A percentile compares a stretch with the other conserved stretches of the same genome.
phyloP scores from a whole-genome alignment of 1,140 invertebrate species.

The Danaus melanippus region DNA sequence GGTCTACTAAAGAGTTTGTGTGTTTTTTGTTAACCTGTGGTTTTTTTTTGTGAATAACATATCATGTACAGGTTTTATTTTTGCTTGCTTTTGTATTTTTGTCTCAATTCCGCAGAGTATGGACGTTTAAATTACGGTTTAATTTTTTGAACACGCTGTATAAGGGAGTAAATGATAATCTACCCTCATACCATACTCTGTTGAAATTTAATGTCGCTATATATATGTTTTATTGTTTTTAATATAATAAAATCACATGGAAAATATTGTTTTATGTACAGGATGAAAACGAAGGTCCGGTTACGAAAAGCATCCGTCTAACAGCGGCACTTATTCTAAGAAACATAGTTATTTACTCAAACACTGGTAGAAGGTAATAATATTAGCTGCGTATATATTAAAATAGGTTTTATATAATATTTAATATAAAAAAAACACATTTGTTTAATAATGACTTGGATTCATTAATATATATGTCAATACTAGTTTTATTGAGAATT shows the following conservation, averaged over 20 bases:
- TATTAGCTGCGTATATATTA: conserved; percentile 12
- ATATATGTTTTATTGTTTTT: neutral
- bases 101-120: too few species aligned
- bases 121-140: neutral
- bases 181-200: too few species aligned
- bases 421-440: too few species aligned
- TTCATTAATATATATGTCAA: too few species aligned
- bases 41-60: conserved; percentile 8
- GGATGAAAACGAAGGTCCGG: conserved; percentile 98
- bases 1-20: neutral
- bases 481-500: too few species aligned
- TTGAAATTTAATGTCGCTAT: too few species aligned
- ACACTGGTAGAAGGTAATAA: conserved; percentile 88
- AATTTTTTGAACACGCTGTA: too few species aligned
- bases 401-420: too few species aligned
- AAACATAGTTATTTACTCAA: conserved; percentile 96
- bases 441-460: too few species aligned
- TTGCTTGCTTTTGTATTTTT: too few species aligned
- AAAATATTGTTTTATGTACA: conserved; percentile 46
- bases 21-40: conserved; percentile 12
- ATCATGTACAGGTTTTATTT: too few species aligned
- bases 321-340: conserved; percentile 96
- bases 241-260: conserved; percentile 1
- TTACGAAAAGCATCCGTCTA: conserved; percentile 98
- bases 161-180: too few species aligned